phyloP scores from a whole-genome alignment of 2,888 invertebrate species.

The Pseudococcus longispinus region DNA sequence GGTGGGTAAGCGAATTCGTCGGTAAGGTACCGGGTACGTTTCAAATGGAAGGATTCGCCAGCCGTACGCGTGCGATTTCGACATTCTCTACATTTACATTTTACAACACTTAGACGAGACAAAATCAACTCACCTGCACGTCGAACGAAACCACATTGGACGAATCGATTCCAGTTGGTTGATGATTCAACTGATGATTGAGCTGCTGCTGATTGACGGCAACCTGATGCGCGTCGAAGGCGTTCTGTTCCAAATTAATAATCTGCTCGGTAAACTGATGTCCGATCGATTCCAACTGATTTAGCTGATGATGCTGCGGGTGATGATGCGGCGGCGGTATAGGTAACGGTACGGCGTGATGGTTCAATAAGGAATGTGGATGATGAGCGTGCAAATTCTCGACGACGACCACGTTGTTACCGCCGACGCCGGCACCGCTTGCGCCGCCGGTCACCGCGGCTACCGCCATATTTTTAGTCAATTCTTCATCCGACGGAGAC shows the following conservation, averaged over 20 bases:
- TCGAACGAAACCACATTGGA: conserved; percentile 69
- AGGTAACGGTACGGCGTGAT: conserved; percentile 38
- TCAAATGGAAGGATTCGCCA: no score
- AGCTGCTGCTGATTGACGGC: conserved; percentile 62
- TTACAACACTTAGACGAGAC: neutral
- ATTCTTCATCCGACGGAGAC: conserved; percentile 87
- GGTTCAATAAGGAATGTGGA: conserved; percentile 49
- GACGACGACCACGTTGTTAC: conserved; percentile 59
- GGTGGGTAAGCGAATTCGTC: no score
- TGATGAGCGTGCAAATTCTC: conserved; percentile 59
- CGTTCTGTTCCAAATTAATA: conserved; percentile 60
- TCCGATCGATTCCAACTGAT: conserved; percentile 59
- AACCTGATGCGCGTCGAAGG: conserved; percentile 62
- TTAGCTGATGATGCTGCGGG: conserved; percentile 56
- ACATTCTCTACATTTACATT: no score
- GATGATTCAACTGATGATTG: conserved; percentile 65
- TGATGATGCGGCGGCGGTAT: conserved; percentile 61
- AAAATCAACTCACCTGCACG: conserved; percentile 72
- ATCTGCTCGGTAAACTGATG: conserved; percentile 61
- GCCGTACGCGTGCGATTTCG: no score
- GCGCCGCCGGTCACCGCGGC: conserved; percentile 55
- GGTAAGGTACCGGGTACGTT: no score
- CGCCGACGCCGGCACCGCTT: neutral
- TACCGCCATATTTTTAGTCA: conserved; percentile 66
- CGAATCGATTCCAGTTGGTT: conserved; percentile 61